phyloP scores from a whole-genome alignment of 2,797 vertebrate species.

The Microchirus variegatus region DNA sequence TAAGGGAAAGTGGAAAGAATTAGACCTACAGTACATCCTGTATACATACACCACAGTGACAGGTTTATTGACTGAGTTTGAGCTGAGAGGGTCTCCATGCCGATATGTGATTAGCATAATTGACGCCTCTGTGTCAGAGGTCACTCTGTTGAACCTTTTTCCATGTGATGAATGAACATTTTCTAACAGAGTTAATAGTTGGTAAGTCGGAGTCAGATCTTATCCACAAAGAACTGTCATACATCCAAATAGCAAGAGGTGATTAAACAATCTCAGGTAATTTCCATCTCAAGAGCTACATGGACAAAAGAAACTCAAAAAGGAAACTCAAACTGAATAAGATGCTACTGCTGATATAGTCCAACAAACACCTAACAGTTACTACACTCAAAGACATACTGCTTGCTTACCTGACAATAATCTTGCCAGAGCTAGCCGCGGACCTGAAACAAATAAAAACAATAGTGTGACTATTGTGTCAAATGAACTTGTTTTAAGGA shows the following conservation, averaged over 20 bases:
- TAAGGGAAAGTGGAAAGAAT: neutral
- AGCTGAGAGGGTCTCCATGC: conserved; percentile 29
- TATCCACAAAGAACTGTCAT: neutral
- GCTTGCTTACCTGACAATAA: conserved; percentile 86
- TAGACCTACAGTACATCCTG: neutral
- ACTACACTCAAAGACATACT: conserved; percentile 40
- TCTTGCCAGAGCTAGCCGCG: conserved; percentile 80
- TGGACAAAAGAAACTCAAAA: neutral
- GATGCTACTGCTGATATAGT: neutral
- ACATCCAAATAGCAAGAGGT: neutral
- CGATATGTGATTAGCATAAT: conserved; percentile 19
- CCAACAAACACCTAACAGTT: conserved; percentile 1
- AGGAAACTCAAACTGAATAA: conserved; percentile 1
- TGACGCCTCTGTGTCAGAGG: conserved; percentile 7
- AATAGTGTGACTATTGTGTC: conserved; percentile 59
- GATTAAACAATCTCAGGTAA: neutral
- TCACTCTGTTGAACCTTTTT: neutral
- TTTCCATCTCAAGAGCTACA: neutral
- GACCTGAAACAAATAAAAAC: conserved; percentile 80
- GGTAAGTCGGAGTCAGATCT: neutral
- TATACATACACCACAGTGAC: conserved; percentile 2
- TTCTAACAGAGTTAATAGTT: too few relatives aligned
- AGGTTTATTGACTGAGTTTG: conserved; percentile 28
- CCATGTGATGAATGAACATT: conserved; percentile 16
- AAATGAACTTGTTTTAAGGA: conserved; percentile 1